Evolutionary conservation across 1,140 invertebrate species (phyloP).

Genomic region (Drepana arcuata): DNA sequence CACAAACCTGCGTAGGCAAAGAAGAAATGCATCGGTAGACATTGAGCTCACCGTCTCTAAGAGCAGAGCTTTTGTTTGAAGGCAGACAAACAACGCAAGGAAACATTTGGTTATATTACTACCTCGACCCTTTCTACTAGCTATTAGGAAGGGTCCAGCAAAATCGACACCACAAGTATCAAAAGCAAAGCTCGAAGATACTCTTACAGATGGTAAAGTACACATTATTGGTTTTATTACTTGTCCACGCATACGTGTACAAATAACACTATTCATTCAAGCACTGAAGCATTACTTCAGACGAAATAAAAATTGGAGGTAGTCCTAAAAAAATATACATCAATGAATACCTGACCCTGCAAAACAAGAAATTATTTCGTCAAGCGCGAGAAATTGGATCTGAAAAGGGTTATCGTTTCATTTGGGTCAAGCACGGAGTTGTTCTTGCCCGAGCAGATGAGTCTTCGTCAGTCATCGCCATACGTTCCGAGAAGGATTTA

Average conservation of each 20-base stretch:
- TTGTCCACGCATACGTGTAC: conserved; percentile 3
- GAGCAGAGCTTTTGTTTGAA: conserved; percentile 23
- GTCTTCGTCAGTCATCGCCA: background rate
- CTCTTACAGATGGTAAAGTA: conserved; percentile 4
- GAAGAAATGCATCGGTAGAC: conserved; percentile 7
- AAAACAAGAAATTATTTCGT: conserved; percentile 15
- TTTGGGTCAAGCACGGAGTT: background rate
- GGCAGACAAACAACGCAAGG: conserved; percentile 29
- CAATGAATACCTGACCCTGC: conserved; percentile 18
- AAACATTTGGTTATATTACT: conserved; percentile 21
- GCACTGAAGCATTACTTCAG: background rate
- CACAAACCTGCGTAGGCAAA: conserved; percentile 5
- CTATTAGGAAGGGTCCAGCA: conserved; percentile 22
- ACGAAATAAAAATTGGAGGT: conserved; percentile 4
- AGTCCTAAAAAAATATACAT: conserved; percentile 6
- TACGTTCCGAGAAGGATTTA: too few relatives aligned
- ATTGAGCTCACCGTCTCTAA: conserved; percentile 13
- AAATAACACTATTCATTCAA: too few relatives aligned
- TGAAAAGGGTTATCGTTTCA: conserved; percentile 1
- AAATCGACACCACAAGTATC: conserved; percentile 18
- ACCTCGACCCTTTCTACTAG: conserved; percentile 17
- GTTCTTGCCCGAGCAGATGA: too few relatives aligned
- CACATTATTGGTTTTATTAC: conserved; percentile 14
- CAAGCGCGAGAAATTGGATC: conserved; percentile 3
- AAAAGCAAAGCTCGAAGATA: conserved; percentile 9